Conservation (phyloP, 1,140 invertebrate genomes). For the Drosophila burlai region DNA sequence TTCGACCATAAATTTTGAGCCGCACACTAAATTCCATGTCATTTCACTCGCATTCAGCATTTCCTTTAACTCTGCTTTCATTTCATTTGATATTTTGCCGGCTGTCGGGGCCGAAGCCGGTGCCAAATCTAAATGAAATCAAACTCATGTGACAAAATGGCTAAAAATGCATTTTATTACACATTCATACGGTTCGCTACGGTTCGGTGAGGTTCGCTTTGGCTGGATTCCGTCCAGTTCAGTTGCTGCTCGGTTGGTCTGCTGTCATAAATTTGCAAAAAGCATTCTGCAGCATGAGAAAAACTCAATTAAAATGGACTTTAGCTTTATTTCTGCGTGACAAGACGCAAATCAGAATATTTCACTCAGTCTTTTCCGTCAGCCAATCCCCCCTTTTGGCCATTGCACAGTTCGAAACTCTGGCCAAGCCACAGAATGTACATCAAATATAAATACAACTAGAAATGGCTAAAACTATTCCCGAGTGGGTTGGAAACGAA, state of each 20-base stretch:
- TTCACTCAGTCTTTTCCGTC: constrained; percentile 24
- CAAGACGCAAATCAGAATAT: constrained; percentile 62
- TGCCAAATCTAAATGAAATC: constrained; percentile 57
- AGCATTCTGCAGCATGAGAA: constrained; percentile 51
- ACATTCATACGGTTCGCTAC: constrained; percentile 45
- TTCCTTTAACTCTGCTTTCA: constrained; percentile 33
- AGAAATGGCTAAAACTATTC: constrained; percentile 11
- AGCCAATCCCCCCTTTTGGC: background rate
- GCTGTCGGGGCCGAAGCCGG: background rate
- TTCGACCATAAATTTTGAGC: constrained; percentile 46
- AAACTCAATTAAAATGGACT: constrained; percentile 82
- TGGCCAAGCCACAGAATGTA: constrained; percentile 34
- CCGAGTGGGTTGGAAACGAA: background rate
- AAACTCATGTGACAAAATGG: constrained; percentile 71
- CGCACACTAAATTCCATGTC: constrained; percentile 41
- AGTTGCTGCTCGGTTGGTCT: constrained; percentile 24
- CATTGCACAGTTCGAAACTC: constrained; percentile 20
- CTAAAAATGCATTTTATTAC: constrained; percentile 70
- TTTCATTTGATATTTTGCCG: constrained; percentile 37
- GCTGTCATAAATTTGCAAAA: constrained; percentile 61
- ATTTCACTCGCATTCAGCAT: constrained; percentile 41
- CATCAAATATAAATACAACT: constrained; percentile 50
- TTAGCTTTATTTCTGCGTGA: constrained; percentile 72
- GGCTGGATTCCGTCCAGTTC: constrained; percentile 18
- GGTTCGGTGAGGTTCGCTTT: constrained; percentile 32